Evolutionary conservation across 2,113 vertebrate genomes (phyloP), one percentile per base, ranked within the genome.

Genomic region (Rhinolophus ferrumequinum): DNA sequence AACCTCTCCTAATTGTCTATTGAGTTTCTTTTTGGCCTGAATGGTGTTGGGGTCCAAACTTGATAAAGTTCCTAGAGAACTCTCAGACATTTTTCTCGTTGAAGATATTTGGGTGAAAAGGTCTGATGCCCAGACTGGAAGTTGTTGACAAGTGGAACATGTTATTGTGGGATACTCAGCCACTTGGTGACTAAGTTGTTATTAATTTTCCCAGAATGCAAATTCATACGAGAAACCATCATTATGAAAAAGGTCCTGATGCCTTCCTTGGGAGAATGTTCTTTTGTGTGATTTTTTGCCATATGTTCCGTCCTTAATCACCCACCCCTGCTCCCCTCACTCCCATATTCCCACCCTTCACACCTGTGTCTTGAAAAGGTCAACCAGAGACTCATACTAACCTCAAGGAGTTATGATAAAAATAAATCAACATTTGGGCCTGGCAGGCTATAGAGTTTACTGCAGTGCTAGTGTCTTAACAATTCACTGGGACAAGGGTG

Each of bases 361-460:
- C 67, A 94, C 95, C 80, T 22, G 85, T 96, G 76, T 80, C 76
- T 88, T 96, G 67, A 96, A 98, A 97, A 97, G 90, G 79, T 66
- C 50, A 84, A 30, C 54, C 44, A 1, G 33, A 52, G 83, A 64
- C 76, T 96, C 24, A 88, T n/a, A 41, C 87, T 87, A 93, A 66
- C 77, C 0, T 2, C 89, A 94, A 89, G 96, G 90, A 96, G 88
- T 97, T 97, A 96, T 67, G 93, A 94, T 96, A 84, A 94, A 98
- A 98, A 96, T 97, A 98, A 97, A 97, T 94, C 94, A 98, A 95
- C 94, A 97, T 96, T 98, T 98, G 96, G 96, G 58, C 95, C 14
- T 58, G 92, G 19, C 66, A 56, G 56, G 19, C 21, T 58, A 11
- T 52, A 41, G 12, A 97, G 77, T 98, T 98, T 97, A 97, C 90